These are phyloP conservation scores for Panthera tigris DNA, from an alignment of 2,113 vertebrate genomes.

Conservation along the genomic window DNA sequence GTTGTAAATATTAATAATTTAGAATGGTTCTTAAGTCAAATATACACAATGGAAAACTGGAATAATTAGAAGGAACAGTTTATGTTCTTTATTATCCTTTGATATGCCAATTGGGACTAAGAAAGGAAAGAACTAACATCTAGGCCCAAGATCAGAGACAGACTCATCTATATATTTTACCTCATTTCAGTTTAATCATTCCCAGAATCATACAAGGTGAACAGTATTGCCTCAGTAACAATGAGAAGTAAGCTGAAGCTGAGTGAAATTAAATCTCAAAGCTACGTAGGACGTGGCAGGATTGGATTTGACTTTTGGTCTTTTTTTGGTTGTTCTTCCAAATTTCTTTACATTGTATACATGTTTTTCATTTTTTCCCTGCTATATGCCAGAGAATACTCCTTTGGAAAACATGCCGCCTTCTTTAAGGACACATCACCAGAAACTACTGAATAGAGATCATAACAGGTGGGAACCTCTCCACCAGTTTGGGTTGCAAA, in stretches of 20 bases:
- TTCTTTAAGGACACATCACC: not conserved
- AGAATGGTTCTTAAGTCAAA: not conserved
- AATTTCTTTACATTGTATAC: not conserved
- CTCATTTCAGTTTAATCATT: not conserved
- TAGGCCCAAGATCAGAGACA: not conserved
- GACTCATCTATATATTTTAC: not conserved
- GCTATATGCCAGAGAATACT: not conserved
- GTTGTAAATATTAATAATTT: not conserved
- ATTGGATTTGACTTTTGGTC: not conserved
- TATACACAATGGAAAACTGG: not conserved
- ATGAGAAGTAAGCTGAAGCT: not conserved
- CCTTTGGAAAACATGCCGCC: not conserved
- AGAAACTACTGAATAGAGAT: not conserved
- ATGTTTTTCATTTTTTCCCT: not conserved
- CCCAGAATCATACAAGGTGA: not conserved
- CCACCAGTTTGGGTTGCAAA: not conserved
- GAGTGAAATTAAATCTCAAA: not conserved
- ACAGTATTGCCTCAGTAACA: not conserved
- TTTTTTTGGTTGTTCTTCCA: not conserved
- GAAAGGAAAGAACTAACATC: not conserved
- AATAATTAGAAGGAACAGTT: not conserved
- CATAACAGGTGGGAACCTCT: not conserved
- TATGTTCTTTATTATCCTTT: not conserved
- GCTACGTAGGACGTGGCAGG: not conserved
- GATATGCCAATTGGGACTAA: not conserved